Conservation (phyloP, 2,113 vertebrate genomes). For the Bucco capensis region DNA sequence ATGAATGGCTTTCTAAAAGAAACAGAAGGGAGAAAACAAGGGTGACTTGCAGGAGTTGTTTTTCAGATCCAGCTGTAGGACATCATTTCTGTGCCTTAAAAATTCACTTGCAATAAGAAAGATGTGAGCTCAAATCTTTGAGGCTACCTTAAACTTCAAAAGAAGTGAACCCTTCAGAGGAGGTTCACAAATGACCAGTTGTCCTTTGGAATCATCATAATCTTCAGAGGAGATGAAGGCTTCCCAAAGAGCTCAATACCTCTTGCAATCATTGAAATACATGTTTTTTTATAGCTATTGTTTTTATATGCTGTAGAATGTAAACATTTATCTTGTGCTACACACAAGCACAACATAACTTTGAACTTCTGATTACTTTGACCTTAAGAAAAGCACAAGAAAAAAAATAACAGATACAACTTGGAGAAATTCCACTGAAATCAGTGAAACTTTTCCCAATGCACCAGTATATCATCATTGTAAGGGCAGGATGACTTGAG, state of each 20-base stretch:
- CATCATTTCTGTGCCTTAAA: not conserved
- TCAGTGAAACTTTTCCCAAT: not conserved
- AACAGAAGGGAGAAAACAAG: not conserved
- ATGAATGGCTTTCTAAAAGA: slow-evolving; percentile 10
- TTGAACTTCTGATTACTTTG: not conserved
- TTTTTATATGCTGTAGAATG: not conserved
- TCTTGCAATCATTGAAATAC: not conserved
- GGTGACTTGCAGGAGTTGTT: slow-evolving; percentile 25
- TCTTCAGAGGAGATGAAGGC: not conserved
- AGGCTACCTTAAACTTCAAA: not conserved
- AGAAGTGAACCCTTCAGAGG: not conserved
- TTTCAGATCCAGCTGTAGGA: slow-evolving; percentile 49
- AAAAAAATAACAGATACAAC: not conserved
- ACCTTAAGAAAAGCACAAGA: not conserved
- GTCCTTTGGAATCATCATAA: not conserved
- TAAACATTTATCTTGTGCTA: not conserved
- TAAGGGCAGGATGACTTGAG: not conserved
- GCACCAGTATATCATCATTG: too few relatives aligned
- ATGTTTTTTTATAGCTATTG: not conserved
- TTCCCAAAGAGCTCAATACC: not conserved
- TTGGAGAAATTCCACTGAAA: not conserved
- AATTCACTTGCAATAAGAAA: not conserved
- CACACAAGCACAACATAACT: not conserved
- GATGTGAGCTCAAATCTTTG: not conserved
- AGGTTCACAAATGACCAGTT: not conserved